Base-by-base conservation (phyloP, 1,140 invertebrate species). In the Leguminivora glycinivorella region DNA sequence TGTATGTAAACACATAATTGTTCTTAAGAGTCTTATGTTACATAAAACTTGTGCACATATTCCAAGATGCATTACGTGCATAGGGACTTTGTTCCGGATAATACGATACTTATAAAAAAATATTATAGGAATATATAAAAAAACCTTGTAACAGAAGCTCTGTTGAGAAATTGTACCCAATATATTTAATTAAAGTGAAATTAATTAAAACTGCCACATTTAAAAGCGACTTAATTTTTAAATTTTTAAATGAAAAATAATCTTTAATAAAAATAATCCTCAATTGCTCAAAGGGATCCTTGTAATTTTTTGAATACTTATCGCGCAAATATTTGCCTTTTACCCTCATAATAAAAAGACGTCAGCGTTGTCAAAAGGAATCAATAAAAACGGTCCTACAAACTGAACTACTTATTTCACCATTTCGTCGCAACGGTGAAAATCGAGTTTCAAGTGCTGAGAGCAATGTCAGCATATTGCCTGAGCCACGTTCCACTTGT, bases 401-500 rank as follows among this genome's bases (percentile, higher is more conserved):
- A 67, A 66, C 43, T 70, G 40, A 43, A 67, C 76, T 84, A 79
- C 82, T 84, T 85, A 85, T 83, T 84, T 76, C 72, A 72, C 77
- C 71, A 76, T 73, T 79, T 73, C 71, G 70, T 72, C 66, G 75
- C 73, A 76, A 82, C 82, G 76, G 75, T 80, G 82, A 80, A 87
- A 88, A 87, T 87, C 79, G 83, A 81, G 78, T 84, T 83, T 79
- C 73, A 77, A 85, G 81, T 80, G 76, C 76, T 78, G 75, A 76
- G 71, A 72, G 72, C 74, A 75, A 70, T 77, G 83, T 87, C 84
- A 83, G 86, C 86, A 87, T 85, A 87, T 88, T 87, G 84, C 79
- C 72, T 38, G 69, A 73, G 71, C 80, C 78, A 82, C 81, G 80
- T 78, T 82, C 76, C 82, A 79, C 78, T 83, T 81, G 77, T 85